These are phyloP conservation scores for Megaceryle alcyon DNA, from an alignment of 2,797 vertebrate species.

Conservation along the genomic window DNA sequence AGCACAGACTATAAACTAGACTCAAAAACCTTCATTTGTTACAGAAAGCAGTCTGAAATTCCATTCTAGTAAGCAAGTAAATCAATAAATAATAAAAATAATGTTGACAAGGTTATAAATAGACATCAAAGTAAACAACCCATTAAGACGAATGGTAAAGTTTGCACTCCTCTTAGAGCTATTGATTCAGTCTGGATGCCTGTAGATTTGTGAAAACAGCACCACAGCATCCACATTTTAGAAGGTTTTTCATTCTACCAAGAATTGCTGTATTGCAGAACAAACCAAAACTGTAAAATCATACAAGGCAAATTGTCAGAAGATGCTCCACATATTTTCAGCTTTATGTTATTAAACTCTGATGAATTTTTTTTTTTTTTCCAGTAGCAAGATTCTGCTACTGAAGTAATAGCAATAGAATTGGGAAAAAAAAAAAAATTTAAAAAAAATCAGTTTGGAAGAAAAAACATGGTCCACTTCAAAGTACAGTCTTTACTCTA, in stretches of 20 bases:
- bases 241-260: neutral
- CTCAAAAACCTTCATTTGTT: neutral
- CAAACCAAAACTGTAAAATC: neutral
- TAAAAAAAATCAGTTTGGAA: neutral
- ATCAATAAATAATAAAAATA: slow-evolving; percentile 52
- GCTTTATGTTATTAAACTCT: neutral
- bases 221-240: neutral
- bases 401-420: neutral
- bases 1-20: neutral
- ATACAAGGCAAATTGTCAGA: neutral
- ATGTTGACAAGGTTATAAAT: slow-evolving; percentile 30
- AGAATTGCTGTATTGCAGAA: neutral
- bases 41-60: neutral
- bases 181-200: slow-evolving; percentile 24
- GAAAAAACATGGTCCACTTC: neutral
- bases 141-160: neutral
- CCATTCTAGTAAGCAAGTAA: neutral
- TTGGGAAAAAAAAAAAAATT: neutral
- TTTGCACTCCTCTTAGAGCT: slow-evolving; percentile 16
- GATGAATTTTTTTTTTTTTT: neutral
- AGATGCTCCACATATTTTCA: neutral
- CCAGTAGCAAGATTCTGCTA: neutral
- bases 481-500: neutral
- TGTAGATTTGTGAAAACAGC: slow-evolving; percentile 27
- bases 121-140: slow-evolving; percentile 33